phyloP scores from a whole-genome alignment of 2,888 invertebrate species.

The Lycocerus yunnanus region DNA sequence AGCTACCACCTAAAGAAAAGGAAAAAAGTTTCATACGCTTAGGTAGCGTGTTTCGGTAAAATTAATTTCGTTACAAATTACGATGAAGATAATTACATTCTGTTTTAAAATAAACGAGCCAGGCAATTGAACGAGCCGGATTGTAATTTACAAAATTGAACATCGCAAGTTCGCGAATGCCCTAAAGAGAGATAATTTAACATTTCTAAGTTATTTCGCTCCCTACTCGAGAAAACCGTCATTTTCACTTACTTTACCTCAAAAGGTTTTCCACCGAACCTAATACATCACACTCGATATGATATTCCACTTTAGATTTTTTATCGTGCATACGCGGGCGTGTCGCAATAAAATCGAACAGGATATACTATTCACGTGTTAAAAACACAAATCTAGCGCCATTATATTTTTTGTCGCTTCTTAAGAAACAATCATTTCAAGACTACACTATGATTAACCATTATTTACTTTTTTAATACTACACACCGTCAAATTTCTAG shows the following conservation, averaged over 20 bases:
- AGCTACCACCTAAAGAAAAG: not conserved
- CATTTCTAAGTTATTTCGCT: conserved; percentile 31
- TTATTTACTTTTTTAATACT: not conserved
- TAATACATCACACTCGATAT: conserved; percentile 32
- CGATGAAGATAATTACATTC: conserved; percentile 37
- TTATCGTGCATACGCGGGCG: not conserved
- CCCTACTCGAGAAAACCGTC: conserved; percentile 40
- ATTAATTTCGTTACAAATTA: conserved; percentile 35
- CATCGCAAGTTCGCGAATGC: conserved; percentile 18
- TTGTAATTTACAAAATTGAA: conserved; percentile 46
- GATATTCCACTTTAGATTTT: not conserved
- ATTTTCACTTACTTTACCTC: conserved; percentile 46
- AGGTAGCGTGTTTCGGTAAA: conserved; percentile 9
- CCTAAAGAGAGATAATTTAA: conserved; percentile 25
- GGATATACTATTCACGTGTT: not conserved
- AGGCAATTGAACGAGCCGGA: conserved; percentile 44
- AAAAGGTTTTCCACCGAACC: conserved; percentile 41
- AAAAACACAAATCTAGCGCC: not conserved
- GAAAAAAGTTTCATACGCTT: not conserved
- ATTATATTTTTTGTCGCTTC: not conserved
- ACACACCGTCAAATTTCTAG: not conserved
- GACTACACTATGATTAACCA: not conserved
- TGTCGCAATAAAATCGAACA: not conserved
- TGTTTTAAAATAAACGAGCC: conserved; percentile 43
- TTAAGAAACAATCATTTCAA: not conserved